Base-by-base conservation (phyloP, 2,797 vertebrate genomes). In the Cossypha polioptera region DNA sequence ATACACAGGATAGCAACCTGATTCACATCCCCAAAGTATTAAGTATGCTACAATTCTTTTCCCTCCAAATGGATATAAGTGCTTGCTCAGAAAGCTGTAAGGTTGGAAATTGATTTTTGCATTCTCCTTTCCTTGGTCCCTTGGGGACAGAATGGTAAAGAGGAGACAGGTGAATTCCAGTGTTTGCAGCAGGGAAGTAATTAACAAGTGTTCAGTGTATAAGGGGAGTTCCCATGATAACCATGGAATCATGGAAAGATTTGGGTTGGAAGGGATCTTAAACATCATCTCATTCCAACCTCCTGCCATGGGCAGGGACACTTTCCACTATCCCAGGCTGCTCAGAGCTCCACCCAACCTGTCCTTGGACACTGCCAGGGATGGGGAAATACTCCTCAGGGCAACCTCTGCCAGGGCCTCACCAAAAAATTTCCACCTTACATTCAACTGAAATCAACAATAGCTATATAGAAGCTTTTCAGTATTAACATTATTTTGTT, bases 161-260 rank as follows among this genome's bases (percentile, higher is more conserved):
- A 69, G 13, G 16, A 71, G 24, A 75, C 19, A 75, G 19, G 31
- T 25, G 62, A 93, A 81, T 95, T 86, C 65, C n/a, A 3, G 28
- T 62, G 20, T 66, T 86, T 47, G 26, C 10, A 42, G 16, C 59
- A 86, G 36, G 10, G 9, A 84, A 74, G 59, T 72, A 51, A 94
- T 95, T 96, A 83, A 85, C 88, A 94, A 33, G 6, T 73, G 4
- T 35, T 94, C 28, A 38, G 8, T 7, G 11, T 75, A 18, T 79
- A 38, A 65, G 4, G 6, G 35, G 11, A 73, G 75, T 86, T 88
- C 92, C 79, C 35, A 35, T 77, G 48, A 26, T 66, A 66, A 58
- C 47, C 72, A 67, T 1, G 43, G 38, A 80, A 86, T 61, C 33
- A 26, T 26, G 21, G 28, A 40, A 31, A 40, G 15, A 26, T 28